These are phyloP conservation scores for Gnathochromis pfefferi DNA, from an alignment of 2,113 vertebrate genomes.

Conservation along the genomic window DNA sequence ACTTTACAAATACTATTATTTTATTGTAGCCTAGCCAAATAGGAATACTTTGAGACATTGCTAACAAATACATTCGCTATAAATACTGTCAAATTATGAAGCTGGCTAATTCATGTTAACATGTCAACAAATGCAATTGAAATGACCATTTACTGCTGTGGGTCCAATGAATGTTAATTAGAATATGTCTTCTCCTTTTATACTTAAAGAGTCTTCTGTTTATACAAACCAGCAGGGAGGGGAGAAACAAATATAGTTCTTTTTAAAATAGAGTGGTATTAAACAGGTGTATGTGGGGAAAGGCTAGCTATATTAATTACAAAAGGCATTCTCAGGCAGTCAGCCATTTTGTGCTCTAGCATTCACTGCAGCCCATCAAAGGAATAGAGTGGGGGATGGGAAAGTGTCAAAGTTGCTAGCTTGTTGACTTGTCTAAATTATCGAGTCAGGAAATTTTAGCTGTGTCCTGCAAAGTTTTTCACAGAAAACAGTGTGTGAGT, in stretches of 20 bases:
- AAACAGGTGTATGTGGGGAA: neutral
- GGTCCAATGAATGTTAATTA: neutral
- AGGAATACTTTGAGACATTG: neutral
- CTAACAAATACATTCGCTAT: neutral
- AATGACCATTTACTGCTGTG: neutral
- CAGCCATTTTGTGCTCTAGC: constrained; percentile 50
- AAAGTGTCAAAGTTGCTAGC: constrained; percentile 7
- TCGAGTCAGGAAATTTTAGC: neutral
- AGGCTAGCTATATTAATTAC: neutral
- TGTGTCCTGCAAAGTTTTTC: neutral
- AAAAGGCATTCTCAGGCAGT: neutral
- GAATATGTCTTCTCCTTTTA: neutral
- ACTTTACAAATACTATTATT: neutral
- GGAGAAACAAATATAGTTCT: neutral
- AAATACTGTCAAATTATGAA: neutral
- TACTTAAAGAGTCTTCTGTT: neutral
- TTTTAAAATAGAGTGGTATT: neutral
- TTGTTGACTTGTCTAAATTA: neutral
- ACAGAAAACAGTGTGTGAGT: neutral
- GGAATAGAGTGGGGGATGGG: constrained; percentile 9
- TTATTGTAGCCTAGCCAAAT: neutral
- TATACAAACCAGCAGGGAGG: neutral
- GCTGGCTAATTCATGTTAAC: neutral
- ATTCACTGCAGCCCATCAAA: constrained; percentile 8
- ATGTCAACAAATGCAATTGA: neutral